Evolutionary conservation across 2,113 vertebrate species (phyloP).

Genomic region (Pontoporia blainvillei): DNA sequence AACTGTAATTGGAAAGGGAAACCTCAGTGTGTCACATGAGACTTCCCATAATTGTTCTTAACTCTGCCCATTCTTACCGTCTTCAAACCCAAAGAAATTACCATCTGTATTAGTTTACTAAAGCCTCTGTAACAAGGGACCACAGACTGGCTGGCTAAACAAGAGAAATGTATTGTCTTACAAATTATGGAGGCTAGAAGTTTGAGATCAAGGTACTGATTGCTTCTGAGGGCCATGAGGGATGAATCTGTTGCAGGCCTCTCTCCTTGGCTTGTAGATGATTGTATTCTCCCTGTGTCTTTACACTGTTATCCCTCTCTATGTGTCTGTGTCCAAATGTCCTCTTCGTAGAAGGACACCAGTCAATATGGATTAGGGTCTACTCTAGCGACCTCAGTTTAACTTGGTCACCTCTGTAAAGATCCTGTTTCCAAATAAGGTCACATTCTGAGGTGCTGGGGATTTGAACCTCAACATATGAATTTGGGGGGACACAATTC

Average conservation of each 20-base stretch:
- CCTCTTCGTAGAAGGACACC: background rate
- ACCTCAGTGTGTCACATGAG: background rate
- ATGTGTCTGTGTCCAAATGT: background rate
- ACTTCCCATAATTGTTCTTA: background rate
- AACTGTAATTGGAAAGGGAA: background rate
- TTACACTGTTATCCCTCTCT: background rate
- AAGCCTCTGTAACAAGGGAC: background rate
- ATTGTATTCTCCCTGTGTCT: background rate
- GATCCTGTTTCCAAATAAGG: background rate
- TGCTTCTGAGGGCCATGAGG: background rate
- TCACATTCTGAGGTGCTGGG: background rate
- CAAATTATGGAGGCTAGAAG: background rate
- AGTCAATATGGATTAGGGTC: background rate
- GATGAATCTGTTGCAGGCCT: background rate
- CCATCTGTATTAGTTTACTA: background rate
- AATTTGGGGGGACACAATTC: background rate
- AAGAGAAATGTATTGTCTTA: background rate
- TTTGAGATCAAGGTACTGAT: background rate
- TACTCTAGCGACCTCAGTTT: background rate
- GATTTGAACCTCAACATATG: background rate
- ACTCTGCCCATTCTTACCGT: background rate
- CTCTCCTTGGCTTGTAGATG: background rate
- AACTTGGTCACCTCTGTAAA: background rate
- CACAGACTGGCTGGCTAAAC: background rate
- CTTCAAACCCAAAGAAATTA: background rate